Base-by-base conservation (phyloP, 1,140 invertebrate species). In the Epicauta chinensis region DNA sequence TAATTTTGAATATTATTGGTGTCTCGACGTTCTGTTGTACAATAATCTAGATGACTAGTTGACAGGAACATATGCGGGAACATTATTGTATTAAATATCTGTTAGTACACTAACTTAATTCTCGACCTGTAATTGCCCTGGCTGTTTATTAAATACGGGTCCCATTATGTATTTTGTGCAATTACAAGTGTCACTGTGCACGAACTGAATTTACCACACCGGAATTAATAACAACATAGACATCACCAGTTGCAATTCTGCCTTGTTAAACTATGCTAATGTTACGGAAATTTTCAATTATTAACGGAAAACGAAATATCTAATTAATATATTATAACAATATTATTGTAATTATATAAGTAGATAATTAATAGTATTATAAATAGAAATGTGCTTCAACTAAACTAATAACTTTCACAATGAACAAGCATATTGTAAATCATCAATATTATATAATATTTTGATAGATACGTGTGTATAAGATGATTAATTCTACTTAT, bases 141-240 rank as follows among this genome's bases (percentile, higher is more conserved):
- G 31, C 15, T 47, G 45, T 47, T 36, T 38, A 37, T 37, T 47
- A 47, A 47, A 47, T 47, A 37, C 45, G 45, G 45, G 45, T 37
- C 45, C 45, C 45, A 47, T 38, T 47, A 47, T 47, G 45, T 47
- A 38, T 47, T 47, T 47, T 37, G 45, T 15, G 16, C 45, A 47
- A 47, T 47, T 47, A 47, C 45, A 47, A 47, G 45, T 47, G 45
- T 47, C 45, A 37, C 45, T 29, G 12, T 47, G 45, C 45, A 47
- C 45, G 45, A 47, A 47, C 45, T 47, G 45, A 47, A 47, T 47
- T 47, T 47, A 47, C 45, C 45, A 38, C 45, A 47, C 34, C 45
- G 34, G 45, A 47, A 47, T 47, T 47, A 47, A 47, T 47, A 47
- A 47, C 45, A 34, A 47, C 45, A 37, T 47, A 47, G 45, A 47